Conservation (phyloP, 2,888 invertebrate genomes). For the Toxonevra muliebris region DNA sequence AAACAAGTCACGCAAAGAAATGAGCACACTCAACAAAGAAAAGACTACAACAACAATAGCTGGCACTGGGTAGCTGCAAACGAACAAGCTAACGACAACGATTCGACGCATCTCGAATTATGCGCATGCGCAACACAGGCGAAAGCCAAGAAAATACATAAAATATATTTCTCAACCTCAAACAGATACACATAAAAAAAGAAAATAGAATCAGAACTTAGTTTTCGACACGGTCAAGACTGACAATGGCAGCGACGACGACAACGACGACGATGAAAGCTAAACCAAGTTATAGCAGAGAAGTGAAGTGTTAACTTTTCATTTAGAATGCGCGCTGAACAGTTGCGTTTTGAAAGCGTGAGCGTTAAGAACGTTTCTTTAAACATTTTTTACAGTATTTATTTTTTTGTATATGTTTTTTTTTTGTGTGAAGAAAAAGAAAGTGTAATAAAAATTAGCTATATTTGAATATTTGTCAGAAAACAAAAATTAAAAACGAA, state of each 20-base stretch:
- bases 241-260: too few relatives aligned
- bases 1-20: slow-evolving; percentile 55
- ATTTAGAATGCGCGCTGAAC: slow-evolving; percentile 38
- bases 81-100: too few relatives aligned
- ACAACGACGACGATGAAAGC: too few relatives aligned
- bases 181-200: too few relatives aligned
- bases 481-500: background rate
- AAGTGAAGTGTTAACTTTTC: slow-evolving; percentile 44
- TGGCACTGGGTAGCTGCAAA: too few relatives aligned
- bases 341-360: slow-evolving; percentile 53
- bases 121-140: slow-evolving; percentile 19
- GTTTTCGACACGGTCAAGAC: background rate
- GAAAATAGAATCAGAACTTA: slow-evolving; percentile 14
- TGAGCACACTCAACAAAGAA: slow-evolving; percentile 50
- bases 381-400: too few relatives aligned
- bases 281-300: slow-evolving; percentile 43
- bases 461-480: background rate
- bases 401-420: too few relatives aligned
- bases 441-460: background rate
- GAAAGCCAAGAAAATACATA: slow-evolving; percentile 24
- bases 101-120: too few relatives aligned
- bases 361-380: slow-evolving; percentile 48
- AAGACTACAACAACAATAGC: slow-evolving; percentile 25
- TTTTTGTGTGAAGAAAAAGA: background rate
- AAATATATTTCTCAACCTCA: background rate